Evolutionary conservation across 2,888 invertebrate species (phyloP).

Genomic region (Belgica antarctica): DNA sequence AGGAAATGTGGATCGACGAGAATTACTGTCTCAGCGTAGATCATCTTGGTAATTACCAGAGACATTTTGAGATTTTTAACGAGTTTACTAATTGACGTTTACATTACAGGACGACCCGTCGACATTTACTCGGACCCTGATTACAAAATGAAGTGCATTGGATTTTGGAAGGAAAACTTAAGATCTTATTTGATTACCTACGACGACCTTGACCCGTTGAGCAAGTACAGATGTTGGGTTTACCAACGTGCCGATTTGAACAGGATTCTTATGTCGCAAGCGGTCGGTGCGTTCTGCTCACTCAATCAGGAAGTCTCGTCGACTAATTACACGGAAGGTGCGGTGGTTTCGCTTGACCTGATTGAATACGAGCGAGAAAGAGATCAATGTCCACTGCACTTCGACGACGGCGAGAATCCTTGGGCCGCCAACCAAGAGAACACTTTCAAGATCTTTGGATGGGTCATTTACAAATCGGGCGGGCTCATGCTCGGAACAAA

Average conservation of each 20-base stretch:
- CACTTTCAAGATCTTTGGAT: conserved; percentile 32
- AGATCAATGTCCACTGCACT: conserved; percentile 96
- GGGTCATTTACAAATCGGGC: conserved; percentile 21
- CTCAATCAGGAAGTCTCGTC: conserved; percentile 86
- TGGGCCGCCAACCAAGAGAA: conserved; percentile 59
- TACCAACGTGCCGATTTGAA: conserved; percentile 94
- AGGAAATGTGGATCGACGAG: conserved; percentile 90
- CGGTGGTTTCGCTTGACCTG: conserved; percentile 87
- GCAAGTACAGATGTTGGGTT: conserved; percentile 96
- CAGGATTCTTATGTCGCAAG: conserved; percentile 76
- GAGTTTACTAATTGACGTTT: too few relatives aligned
- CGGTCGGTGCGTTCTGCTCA: conserved; percentile 88
- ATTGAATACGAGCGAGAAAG: conserved; percentile 89
- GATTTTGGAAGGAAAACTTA: conserved; percentile 96
- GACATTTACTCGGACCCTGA: conserved; percentile 95
- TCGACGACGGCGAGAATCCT: conserved; percentile 89
- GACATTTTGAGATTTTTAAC: too few relatives aligned
- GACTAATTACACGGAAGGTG: conserved; percentile 85
- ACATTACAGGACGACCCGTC: too few relatives aligned
- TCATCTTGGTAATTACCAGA: conserved; percentile 86
- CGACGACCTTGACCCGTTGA: conserved; percentile 93
- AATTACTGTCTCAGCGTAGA: conserved; percentile 96
- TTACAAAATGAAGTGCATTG: conserved; percentile 95
- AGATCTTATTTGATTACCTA: conserved; percentile 94
- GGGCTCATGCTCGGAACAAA: too few relatives aligned